Evolutionary conservation across 2,888 invertebrate species (phyloP), one percentile per base, ranked within the genome.

Genomic region (Globia sparganii): DNA sequence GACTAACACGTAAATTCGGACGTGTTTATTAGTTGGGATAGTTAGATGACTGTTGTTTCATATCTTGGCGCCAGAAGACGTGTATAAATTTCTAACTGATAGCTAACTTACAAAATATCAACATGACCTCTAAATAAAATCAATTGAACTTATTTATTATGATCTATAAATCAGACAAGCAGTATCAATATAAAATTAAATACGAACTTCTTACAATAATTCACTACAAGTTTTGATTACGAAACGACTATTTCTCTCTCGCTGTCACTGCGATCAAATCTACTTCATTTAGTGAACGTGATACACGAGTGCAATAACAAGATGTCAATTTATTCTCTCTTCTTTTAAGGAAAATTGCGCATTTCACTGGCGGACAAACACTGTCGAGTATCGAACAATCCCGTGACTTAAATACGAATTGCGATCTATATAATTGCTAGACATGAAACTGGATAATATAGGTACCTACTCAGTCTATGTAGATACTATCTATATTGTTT

Each of bases 201-300:
- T n/a, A 59, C 25, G 28, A 15, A 28, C 15, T 58, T 6, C 37
- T 25, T 37, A 46, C 31, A 80, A 49, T 72, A 49, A 59, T 34
- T 70, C 25, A 34, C 61, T 77, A 40, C 0, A 68, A 15, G 3
- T 56, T 59, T 43, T 66, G 9, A 59, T 53, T 43, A 66, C 13
- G 4, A 37, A 49, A 58, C 34, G 25, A 69, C 21, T 4, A 53
- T 58, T 46, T 25, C 13, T 53, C 13, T 46, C 18, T n/a, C n/a
- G 71, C 76, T 75, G 77, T 75, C 49, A 69, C 69, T 66, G 11
- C 53, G 70, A 86, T 73, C 72, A 81, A 81, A 81, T 84, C 64
- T 73, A 78, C 84, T 86, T 85, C 62, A 86, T 85, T 80, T 65
- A 49, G 66, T 67, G 68, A 72, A 84, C 84, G 78, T 84, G 84